Evolutionary conservation across 2,888 invertebrate species (phyloP).

Genomic region (Aricia artaxerxes): DNA sequence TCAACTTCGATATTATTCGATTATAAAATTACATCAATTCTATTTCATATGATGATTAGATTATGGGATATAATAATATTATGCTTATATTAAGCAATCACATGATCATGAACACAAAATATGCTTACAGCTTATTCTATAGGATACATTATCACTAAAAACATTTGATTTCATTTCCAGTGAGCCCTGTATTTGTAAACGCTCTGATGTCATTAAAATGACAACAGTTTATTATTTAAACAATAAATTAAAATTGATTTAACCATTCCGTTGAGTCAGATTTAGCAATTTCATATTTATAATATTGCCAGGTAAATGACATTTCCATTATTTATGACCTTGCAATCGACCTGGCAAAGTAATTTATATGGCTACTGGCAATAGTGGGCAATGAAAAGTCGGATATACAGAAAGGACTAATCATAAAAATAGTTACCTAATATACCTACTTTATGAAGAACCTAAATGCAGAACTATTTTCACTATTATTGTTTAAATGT

Average conservation of each 20-base stretch:
- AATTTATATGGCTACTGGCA: constrained; percentile 46
- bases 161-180: constrained; percentile 19
- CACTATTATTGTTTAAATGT: constrained; percentile 34
- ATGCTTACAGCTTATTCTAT: constrained; percentile 49
- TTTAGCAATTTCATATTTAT: neutral
- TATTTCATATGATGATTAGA: constrained; percentile 17
- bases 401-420: constrained; percentile 48
- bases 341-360: neutral
- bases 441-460: constrained; percentile 41
- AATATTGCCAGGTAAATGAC: neutral
- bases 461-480: constrained; percentile 70
- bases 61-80: constrained; percentile 14
- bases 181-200: constrained; percentile 41
- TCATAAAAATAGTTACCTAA: constrained; percentile 11
- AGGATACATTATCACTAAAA: constrained; percentile 46
- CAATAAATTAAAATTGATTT: neutral
- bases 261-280: neutral
- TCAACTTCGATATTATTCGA: neutral
- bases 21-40: neutral
- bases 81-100: constrained; percentile 40
- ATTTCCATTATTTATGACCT: neutral
- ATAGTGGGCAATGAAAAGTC: constrained; percentile 54
- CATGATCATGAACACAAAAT: constrained; percentile 48
- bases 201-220: constrained; percentile 39
- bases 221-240: neutral